Conservation (phyloP, 1,140 invertebrate genomes). For the Magallana gigas region DNA sequence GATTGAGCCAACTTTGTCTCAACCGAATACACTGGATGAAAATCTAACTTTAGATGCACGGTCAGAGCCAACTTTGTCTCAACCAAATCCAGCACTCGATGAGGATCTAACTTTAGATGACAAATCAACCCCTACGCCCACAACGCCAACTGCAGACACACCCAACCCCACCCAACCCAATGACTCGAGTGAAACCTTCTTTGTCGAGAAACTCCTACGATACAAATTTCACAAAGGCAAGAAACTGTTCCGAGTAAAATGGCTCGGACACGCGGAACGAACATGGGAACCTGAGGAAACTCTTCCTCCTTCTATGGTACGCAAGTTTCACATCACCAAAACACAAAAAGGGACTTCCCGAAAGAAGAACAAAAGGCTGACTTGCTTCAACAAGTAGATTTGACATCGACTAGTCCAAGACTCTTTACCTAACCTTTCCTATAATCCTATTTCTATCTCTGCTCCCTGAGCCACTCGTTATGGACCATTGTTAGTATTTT, state of each 20-base stretch:
- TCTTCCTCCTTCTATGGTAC: constrained; percentile 25
- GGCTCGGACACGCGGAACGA: constrained; percentile 25
- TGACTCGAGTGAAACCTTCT: not conserved
- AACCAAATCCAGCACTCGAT: no score
- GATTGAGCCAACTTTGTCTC: not conserved
- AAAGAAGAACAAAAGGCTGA: constrained; percentile 5
- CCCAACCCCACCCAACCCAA: not conserved
- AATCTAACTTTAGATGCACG: not conserved
- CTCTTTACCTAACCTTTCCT: constrained; percentile 28
- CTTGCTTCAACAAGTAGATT: constrained; percentile 20
- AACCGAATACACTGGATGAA: not conserved
- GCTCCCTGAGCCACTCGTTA: constrained; percentile 43
- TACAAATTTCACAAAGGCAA: constrained; percentile 26
- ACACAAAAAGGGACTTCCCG: constrained; percentile 43
- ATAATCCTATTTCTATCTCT: constrained; percentile 17
- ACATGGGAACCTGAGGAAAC: constrained; percentile 46
- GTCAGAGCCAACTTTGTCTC: not conserved
- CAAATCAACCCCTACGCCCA: not conserved
- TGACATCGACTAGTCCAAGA: not conserved
- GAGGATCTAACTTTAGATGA: no score
- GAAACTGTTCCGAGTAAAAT: constrained; percentile 41
- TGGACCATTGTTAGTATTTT: constrained; percentile 31
- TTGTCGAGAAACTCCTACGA: not conserved
- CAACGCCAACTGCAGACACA: not conserved
- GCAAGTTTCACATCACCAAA: constrained; percentile 39